A percentile compares a stretch with the other conserved stretches of the same genome.
Conservation (phyloP, 1,140 invertebrate genomes). For the Eulimnadia texana region DNA sequence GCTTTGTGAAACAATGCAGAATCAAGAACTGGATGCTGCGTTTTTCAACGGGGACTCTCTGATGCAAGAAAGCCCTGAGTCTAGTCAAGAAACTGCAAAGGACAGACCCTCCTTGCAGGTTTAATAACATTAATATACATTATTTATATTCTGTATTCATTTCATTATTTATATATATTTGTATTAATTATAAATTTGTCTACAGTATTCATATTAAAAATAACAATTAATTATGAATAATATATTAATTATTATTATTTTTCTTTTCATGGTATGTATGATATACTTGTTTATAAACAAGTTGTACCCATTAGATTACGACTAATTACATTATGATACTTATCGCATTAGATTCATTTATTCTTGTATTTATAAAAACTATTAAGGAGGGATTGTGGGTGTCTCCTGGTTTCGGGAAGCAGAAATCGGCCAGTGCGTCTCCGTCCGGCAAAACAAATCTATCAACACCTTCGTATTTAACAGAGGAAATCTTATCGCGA, state of each 20-base stretch:
- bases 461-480: neutral
- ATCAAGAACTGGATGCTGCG: neutral
- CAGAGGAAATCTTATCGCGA: conserved; percentile 31
- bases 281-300: too few species aligned
- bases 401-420: neutral
- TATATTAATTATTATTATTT: too few species aligned
- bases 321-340: too few species aligned
- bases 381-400: conserved; percentile 7
- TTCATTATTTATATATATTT: neutral
- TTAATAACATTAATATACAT: too few species aligned
- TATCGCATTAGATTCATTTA: too few species aligned
- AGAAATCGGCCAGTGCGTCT: neutral
- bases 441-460: conserved; percentile 1
- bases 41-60: neutral
- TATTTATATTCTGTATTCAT: neutral
- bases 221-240: neutral
- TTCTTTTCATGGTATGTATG: too few species aligned
- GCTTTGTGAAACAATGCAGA: conserved; percentile 48
- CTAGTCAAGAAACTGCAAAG: neutral
- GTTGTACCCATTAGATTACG: too few species aligned
- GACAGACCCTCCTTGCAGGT: neutral
- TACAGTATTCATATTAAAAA: neutral
- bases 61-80: neutral
- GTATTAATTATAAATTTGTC: too few species aligned
- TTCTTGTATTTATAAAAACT: too few species aligned